These are phyloP conservation scores for Agriopis leucophaearia DNA, from an alignment of 2,888 invertebrate species.

Conservation along the genomic window DNA sequence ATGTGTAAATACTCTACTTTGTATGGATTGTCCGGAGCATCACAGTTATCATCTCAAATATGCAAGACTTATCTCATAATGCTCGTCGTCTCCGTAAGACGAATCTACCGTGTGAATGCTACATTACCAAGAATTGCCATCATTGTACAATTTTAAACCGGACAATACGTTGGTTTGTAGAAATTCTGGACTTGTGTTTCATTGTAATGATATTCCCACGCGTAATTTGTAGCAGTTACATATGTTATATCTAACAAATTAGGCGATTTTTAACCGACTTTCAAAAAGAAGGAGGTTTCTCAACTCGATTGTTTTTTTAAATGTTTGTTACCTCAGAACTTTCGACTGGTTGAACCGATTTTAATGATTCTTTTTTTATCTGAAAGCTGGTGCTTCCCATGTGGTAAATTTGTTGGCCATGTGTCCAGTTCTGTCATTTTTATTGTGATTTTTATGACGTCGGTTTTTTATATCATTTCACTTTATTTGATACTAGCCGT, in stretches of 20 bases:
- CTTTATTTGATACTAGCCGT: no score
- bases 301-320: no score
- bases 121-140: constrained; percentile 16
- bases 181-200: constrained; percentile 21
- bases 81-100: constrained; percentile 9
- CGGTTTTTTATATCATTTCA: no score
- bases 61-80: neutral
- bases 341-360: no score
- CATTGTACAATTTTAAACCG: constrained; percentile 3
- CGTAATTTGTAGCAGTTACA: constrained; percentile 10
- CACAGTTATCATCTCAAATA: neutral
- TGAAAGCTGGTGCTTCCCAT: no score
- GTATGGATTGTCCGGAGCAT: neutral
- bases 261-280: neutral
- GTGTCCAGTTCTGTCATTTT: no score
- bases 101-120: constrained; percentile 23
- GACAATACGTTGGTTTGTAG: constrained; percentile 11
- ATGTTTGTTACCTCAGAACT: no score
- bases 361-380: no score
- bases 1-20: no score
- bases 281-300: no score
- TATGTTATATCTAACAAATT: neutral
- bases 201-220: constrained; percentile 24
- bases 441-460: no score
- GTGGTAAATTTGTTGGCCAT: no score